A percentile compares a stretch with the other conserved stretches of the same genome.
Evolutionary conservation across 2,113 vertebrate genomes (phyloP).

Genomic region (Cavia aperea): DNA sequence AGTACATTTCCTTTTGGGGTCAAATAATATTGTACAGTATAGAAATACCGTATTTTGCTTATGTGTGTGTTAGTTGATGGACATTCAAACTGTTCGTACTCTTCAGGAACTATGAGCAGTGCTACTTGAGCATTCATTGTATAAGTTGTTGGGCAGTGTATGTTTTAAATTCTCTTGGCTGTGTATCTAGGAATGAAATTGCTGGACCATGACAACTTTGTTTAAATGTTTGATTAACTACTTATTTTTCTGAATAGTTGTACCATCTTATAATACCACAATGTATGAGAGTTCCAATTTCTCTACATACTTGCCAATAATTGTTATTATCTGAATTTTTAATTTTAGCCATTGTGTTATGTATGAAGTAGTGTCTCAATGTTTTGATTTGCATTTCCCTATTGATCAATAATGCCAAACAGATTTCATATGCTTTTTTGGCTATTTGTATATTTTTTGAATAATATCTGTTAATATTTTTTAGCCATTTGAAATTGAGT

Average conservation of each 20-base stretch:
- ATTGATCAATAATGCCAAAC: neutral
- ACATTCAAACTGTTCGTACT: neutral
- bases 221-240: conserved; percentile 13
- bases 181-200: neutral
- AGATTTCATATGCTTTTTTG: neutral
- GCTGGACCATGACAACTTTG: neutral
- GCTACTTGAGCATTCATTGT: neutral
- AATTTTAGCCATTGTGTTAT: neutral
- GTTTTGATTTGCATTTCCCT: neutral
- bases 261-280: neutral
- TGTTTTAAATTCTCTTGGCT: conserved; percentile 8
- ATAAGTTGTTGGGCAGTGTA: neutral
- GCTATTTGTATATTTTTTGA: neutral
- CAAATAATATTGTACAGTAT: neutral
- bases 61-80: neutral
- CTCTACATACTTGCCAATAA: neutral
- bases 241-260: neutral
- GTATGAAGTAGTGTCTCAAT: neutral
- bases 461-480: neutral
- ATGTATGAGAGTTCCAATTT: neutral
- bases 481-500: neutral
- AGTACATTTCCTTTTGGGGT: neutral
- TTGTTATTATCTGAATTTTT: neutral
- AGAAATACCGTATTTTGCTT: neutral
- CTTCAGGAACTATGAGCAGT: neutral